Base-by-base conservation (phyloP, 2,888 invertebrate species). In the Cheilosia grossa region DNA sequence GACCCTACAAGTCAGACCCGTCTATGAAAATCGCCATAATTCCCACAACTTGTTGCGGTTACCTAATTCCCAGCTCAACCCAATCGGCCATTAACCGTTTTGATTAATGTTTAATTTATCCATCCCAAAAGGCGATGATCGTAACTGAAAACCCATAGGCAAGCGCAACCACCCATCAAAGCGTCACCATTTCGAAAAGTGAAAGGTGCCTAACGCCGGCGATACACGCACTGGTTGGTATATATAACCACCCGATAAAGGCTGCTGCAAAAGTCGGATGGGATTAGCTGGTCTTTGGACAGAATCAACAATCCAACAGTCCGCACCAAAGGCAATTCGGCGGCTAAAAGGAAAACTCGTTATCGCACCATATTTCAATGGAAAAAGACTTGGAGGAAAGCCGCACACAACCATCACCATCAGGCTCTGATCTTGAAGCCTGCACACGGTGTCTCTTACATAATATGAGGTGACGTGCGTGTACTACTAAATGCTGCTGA, bases 381-480 rank as follows among this genome's bases (percentile, higher is more conserved):
- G 80, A 83, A 83, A 80, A 79, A 59, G 40, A 61, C 66, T 56
- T 42, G 33, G 59, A 53, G 37, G 56, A 73, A 70, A 77, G 59
- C 61, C 47, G 51, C 40, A 9, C 21, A 13, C 17, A 30, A 47
- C 44, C 37, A 13, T 17, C 40, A 47, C 19, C 37, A 27, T 42
- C 17, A 27, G 37, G 42, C 44, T 19, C 51, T 24, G 54, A 82
- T 72, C 77, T 72, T 69, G 64, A 83, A 75, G 81, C 72, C 66
- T 81, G 66, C 77, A 54, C 74, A 70, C 69, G 79, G 79, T 83
- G 79, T 75, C 64, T 58, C 75, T 75, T 85, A 81, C 85, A 72
- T 81, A 85, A 85, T 85, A 67, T 67, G 61, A 81, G 66, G 67
- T 77, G 85, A 85, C 85, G 85, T 85, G 85, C 81, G 75, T 85